phyloP scores from a whole-genome alignment of 2,113 vertebrate species.

The Murina feae region DNA sequence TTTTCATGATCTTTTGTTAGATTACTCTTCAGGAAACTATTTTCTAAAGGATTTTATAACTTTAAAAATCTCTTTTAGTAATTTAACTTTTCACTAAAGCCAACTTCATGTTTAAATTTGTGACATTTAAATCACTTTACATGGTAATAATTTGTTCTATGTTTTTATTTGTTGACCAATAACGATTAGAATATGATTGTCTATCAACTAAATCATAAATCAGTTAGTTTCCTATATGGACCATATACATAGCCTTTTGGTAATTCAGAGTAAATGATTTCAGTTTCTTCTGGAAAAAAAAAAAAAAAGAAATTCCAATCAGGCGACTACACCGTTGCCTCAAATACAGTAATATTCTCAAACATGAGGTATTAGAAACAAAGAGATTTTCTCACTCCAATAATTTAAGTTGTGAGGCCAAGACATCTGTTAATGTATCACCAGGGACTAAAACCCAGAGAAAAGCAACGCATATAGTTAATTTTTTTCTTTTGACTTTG shows the following conservation, averaged over 20 bases:
- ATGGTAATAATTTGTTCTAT: not conserved
- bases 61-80: not conserved
- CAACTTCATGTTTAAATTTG: not conserved
- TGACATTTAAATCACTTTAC: not conserved
- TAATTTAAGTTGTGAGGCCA: slow-evolving; percentile 86
- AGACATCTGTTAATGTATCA: slow-evolving; percentile 73
- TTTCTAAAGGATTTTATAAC: not conserved
- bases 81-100: slow-evolving; percentile 19
- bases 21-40: not conserved
- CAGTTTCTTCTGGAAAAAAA: slow-evolving; percentile 74
- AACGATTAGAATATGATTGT: not conserved
- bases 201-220: not conserved
- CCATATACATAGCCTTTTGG: slow-evolving; percentile 67
- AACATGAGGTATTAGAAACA: slow-evolving; percentile 77
- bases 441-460: slow-evolving; percentile 56
- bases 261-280: slow-evolving; percentile 50
- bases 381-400: slow-evolving; percentile 89
- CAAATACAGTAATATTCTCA: slow-evolving; percentile 72
- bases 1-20: not conserved
- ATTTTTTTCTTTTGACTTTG: slow-evolving; percentile 57
- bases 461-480: slow-evolving; percentile 44
- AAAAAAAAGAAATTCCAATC: slow-evolving; percentile 76
- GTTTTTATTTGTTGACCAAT: not conserved
- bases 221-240: slow-evolving; percentile 51
- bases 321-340: slow-evolving; percentile 52